Evolutionary conservation across 92 coral and sea anemone genomes (phyloP).

Genomic region (Hydrozoanthus gracilis): DNA sequence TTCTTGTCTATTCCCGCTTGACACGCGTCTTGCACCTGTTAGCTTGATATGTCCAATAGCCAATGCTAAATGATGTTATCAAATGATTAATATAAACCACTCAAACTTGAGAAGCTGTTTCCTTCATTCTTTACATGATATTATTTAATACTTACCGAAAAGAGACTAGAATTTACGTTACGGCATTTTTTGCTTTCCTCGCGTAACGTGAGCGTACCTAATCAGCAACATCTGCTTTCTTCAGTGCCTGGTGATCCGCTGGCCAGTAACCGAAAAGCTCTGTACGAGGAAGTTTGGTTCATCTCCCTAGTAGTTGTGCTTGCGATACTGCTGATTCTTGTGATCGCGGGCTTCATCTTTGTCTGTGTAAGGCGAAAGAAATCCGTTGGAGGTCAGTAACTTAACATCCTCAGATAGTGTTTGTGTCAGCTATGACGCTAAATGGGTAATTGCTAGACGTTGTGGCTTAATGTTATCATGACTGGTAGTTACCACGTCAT

Average conservation of each 20-base stretch:
- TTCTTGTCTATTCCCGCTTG: too few relatives aligned
- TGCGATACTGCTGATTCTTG: conserved; percentile 71
- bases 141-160: too few relatives aligned
- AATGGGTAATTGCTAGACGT: too few relatives aligned
- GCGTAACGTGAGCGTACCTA: background rate
- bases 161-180: too few relatives aligned
- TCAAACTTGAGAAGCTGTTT: too few relatives aligned
- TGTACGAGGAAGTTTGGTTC: conserved; percentile 84
- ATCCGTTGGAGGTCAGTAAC: conserved; percentile 48
- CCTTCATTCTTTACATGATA: too few relatives aligned
- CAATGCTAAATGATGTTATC: too few relatives aligned
- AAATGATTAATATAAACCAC: too few relatives aligned
- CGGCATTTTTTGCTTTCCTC: background rate
- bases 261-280: conserved; percentile 28
- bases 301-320: conserved; percentile 82
- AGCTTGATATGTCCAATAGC: too few relatives aligned
- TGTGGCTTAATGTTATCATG: too few relatives aligned
- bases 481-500: too few relatives aligned
- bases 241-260: conserved; percentile 41
- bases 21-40: too few relatives aligned
- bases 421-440: background rate
- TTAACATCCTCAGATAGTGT: background rate
- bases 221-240: background rate
- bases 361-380: conserved; percentile 74
- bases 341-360: conserved; percentile 75